Conservation (phyloP, 2,113 vertebrate genomes). For the Brevimyrus niger region DNA sequence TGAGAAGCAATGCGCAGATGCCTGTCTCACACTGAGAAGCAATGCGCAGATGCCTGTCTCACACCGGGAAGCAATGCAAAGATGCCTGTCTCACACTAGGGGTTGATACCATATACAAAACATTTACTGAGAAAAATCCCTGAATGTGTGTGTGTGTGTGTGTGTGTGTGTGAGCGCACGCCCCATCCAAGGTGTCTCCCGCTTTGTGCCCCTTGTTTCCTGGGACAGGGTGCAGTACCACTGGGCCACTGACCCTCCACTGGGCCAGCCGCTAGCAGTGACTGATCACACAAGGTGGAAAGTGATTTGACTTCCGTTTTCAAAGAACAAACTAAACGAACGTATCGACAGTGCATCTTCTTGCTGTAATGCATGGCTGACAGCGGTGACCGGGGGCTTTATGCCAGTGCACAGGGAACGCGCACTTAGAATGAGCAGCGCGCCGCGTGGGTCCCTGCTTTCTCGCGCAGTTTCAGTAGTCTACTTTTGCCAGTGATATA, state of each 20-base stretch:
- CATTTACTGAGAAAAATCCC: background rate
- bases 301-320: background rate
- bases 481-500: background rate
- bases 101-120: background rate
- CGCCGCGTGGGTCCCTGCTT: background rate
- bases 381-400: background rate
- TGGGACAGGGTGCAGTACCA: background rate
- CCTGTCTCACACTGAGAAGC: too few species aligned
- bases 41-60: too few species aligned
- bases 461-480: background rate
- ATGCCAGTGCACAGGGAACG: background rate
- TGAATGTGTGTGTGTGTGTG: background rate
- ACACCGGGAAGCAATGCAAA: too few species aligned
- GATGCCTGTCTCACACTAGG: background rate
- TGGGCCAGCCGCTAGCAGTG: background rate
- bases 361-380: background rate
- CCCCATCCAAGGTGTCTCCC: background rate
- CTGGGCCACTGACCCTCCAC: background rate
- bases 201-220: background rate
- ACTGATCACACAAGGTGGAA: background rate
- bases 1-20: too few species aligned
- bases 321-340: background rate
- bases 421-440: background rate
- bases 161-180: background rate
- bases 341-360: background rate